Evolutionary conservation across 2,113 vertebrate genomes (phyloP).

Genomic region (Synchiropus splendidus): DNA sequence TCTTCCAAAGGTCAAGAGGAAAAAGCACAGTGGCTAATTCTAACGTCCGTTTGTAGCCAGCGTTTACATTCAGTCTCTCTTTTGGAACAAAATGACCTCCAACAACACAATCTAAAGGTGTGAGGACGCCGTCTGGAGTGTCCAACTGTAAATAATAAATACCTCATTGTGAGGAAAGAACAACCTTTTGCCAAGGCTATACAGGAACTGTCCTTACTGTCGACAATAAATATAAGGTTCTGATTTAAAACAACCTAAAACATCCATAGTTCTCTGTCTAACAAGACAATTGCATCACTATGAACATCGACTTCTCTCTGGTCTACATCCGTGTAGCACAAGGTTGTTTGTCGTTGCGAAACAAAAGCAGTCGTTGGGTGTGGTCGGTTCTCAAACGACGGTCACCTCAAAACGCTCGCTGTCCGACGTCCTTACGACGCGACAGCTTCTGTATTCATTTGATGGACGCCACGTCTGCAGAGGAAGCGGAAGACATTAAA

Average conservation of each 20-base stretch:
- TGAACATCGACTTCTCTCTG: conserved; percentile 21
- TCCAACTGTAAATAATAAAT: conserved; percentile 58
- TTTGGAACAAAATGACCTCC: conserved; percentile 29
- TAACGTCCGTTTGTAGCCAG: conserved; percentile 15
- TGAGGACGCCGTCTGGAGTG: conserved; percentile 39
- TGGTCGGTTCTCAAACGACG: conserved; percentile 43
- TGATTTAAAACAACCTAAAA: conserved; percentile 30
- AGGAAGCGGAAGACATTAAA: conserved; percentile 4
- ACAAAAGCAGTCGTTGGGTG: not conserved
- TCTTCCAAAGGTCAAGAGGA: conserved; percentile 8
- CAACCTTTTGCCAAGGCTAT: conserved; percentile 52
- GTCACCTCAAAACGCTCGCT: conserved; percentile 58
- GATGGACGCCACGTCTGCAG: conserved; percentile 45
- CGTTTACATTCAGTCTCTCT: conserved; percentile 50
- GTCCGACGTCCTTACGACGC: conserved; percentile 50
- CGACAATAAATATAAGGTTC: conserved; percentile 50
- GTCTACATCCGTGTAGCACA: conserved; percentile 5
- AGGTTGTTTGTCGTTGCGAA: not conserved
- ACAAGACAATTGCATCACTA: conserved; percentile 35
- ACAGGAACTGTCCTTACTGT: conserved; percentile 49
- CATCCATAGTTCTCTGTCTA: conserved; percentile 41
- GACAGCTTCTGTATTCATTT: conserved; percentile 49
- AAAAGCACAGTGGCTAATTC: conserved; percentile 16
- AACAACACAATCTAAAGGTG: conserved; percentile 23
- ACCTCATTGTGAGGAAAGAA: conserved; percentile 70